Base-by-base conservation (phyloP, 92 coral and sea anemone species). In the Parazoanthus atlanticus region DNA sequence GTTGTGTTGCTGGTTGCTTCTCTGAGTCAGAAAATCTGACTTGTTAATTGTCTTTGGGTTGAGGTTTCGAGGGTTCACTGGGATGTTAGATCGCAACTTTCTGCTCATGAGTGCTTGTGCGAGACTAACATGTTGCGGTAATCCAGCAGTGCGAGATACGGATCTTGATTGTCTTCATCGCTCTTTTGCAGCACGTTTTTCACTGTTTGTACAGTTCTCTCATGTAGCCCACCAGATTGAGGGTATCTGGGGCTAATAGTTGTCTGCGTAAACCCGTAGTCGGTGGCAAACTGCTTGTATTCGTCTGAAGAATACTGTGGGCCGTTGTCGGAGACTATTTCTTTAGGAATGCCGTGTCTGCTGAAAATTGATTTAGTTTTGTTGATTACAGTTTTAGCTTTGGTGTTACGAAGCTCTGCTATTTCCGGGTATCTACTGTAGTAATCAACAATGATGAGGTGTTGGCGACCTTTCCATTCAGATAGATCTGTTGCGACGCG, bases 211-310 rank as follows among this genome's bases (percentile, higher is more conserved):
- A 93, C 93, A 73, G 93, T 82, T 74, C 74, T 75, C 79, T 93
- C 93, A 73, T 85, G 93, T 30, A 93, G 89, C 8, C 95, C 95
- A 36, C 93, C 88, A 47, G 95, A 88, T 84, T 93, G 93, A 17
- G 93, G 95, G 47, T 91, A 93, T 85, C 91, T 88, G 26, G 92
- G 94, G 89, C 91, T 92, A 32, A 80, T 90, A 8, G 91, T 92
- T 25, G 91, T 90, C 72, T 90, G 92, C 7, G 26, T 23, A 72
- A 85, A 89, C 11, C 87, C 90, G 67, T 86, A 89, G 26, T 58
- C 78, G 4, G 85, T 41, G 34, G 91, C 91, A 46, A 91, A 84
- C 0, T 74, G 89, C 56, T 78, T 58, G 64, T 76, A 86, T 64
- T 89, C 92, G 3, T 58, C 30, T 31, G 94, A 80, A n/a, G 88